phyloP scores from a whole-genome alignment of 35 echinoderm and acorn worm genomes.

The Eucidaris tribuloides region DNA sequence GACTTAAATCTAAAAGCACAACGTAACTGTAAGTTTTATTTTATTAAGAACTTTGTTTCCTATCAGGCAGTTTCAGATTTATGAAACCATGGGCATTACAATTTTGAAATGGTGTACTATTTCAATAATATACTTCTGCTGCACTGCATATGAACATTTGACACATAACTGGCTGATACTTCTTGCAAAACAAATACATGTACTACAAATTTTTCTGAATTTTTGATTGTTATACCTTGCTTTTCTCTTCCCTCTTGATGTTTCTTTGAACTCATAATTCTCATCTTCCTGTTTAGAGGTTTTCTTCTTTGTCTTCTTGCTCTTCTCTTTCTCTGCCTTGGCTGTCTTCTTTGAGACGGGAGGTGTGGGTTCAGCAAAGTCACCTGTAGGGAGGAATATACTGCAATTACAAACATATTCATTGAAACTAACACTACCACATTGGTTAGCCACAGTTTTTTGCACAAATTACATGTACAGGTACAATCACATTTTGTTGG shows the following conservation, averaged over 20 bases:
- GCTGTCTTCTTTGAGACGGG: slow-evolving; percentile 41
- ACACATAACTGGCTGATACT: not conserved
- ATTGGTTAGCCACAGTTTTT: not conserved
- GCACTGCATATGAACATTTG: not conserved
- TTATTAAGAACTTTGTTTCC: too few relatives aligned
- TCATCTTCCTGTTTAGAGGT: not conserved
- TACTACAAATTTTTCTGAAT: not conserved
- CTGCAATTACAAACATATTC: not conserved
- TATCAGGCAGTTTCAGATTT: not conserved
- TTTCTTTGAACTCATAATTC: slow-evolving; percentile 14
- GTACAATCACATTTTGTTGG: not conserved
- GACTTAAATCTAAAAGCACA: not conserved
- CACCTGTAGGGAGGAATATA: slow-evolving; percentile 8
- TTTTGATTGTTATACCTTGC: slow-evolving; percentile 9
- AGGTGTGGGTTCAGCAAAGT: slow-evolving; percentile 55
- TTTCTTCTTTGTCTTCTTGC: slow-evolving; percentile 22
- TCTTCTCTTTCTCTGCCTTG: slow-evolving; percentile 37
- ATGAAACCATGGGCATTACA: not conserved
- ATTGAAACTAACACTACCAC: not conserved
- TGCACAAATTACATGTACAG: not conserved
- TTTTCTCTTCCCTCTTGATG: slow-evolving; percentile 29
- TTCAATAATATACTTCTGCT: not conserved
- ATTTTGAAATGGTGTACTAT: not conserved
- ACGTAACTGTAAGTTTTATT: not conserved
- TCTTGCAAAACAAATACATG: not conserved